Evolutionary conservation across 2,888 invertebrate genomes (phyloP).

Genomic region (Slavum lentiscoides): DNA sequence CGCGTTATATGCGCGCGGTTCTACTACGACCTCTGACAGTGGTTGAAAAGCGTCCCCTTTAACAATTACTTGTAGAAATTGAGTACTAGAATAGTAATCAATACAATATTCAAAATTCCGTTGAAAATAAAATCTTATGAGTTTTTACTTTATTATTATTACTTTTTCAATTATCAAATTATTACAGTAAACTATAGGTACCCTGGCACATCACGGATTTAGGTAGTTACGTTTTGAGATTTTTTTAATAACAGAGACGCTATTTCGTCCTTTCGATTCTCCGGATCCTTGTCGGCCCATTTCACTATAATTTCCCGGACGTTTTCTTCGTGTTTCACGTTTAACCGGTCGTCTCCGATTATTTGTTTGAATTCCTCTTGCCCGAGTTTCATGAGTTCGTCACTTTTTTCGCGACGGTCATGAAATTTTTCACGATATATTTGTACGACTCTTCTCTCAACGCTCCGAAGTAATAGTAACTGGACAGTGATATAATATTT

Average conservation of each 20-base stretch:
- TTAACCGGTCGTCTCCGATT: slow-evolving; percentile 49
- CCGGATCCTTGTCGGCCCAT: slow-evolving; percentile 49
- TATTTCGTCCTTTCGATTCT: slow-evolving; percentile 26
- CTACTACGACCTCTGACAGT: too few species aligned
- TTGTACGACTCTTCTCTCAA: slow-evolving; percentile 1
- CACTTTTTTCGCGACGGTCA: slow-evolving; percentile 16
- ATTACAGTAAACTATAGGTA: too few species aligned
- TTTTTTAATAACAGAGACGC: slow-evolving; percentile 16
- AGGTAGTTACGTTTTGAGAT: neutral
- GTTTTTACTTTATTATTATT: too few species aligned
- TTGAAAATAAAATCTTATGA: too few species aligned
- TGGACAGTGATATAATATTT: neutral
- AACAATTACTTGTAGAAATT: too few species aligned
- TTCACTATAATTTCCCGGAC: slow-evolving; percentile 53
- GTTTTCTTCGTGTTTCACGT: slow-evolving; percentile 53
- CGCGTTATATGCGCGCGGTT: too few species aligned
- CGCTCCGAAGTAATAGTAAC: slow-evolving; percentile 20
- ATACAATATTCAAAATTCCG: too few species aligned
- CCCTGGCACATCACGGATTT: slow-evolving; percentile 36
- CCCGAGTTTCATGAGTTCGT: slow-evolving; percentile 44
- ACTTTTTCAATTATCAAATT: too few species aligned
- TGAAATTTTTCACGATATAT: slow-evolving; percentile 29
- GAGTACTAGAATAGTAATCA: too few species aligned
- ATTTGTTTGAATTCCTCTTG: slow-evolving; percentile 40
- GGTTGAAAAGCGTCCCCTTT: too few species aligned